Evolutionary conservation across 2,797 vertebrate species (phyloP).

Genomic region (Rhinophrynus dorsalis): DNA sequence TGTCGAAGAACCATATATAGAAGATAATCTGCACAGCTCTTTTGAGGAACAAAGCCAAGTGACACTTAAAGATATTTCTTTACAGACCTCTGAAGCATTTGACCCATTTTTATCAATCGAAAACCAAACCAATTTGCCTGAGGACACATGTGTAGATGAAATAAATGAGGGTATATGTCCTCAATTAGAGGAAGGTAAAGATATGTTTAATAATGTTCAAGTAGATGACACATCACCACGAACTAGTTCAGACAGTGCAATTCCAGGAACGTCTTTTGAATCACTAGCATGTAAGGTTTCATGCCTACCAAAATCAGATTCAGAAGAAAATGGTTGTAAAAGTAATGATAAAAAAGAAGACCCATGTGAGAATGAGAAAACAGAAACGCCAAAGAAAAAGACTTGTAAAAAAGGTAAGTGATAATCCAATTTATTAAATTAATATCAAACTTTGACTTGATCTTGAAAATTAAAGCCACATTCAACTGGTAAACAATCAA

Average conservation of each 20-base stretch:
- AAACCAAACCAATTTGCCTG: conserved; percentile 49
- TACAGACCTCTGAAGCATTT: conserved; percentile 1
- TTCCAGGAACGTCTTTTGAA: conserved; percentile 42
- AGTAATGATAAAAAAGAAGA: conserved; percentile 52
- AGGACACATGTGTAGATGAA: conserved; percentile 32
- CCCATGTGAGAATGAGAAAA: conserved; percentile 52
- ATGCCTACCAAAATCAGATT: conserved; percentile 36
- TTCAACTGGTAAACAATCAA: no score
- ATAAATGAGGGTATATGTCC: conserved; percentile 6
- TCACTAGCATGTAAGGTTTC: conserved; percentile 21
- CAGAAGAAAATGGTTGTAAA: conserved; percentile 50
- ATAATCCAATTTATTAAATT: no score
- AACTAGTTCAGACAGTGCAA: conserved; percentile 36
- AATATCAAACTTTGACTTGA: no score
- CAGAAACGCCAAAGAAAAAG: conserved; percentile 53
- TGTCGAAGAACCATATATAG: conserved; percentile 43
- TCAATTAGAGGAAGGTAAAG: conserved; percentile 14
- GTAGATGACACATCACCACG: conserved; percentile 17
- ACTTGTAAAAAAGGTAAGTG: conserved; percentile 69
- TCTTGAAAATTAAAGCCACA: no score
- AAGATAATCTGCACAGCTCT: conserved; percentile 48
- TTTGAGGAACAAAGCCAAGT: conserved; percentile 24
- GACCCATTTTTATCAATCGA: conserved; percentile 6
- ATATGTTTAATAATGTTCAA: conserved; percentile 7
- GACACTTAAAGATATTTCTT: conserved; percentile 44